Evolutionary conservation across 2,888 invertebrate species (phyloP), one percentile per base, ranked within the genome.

Genomic region (Mechanitis messenoides): DNA sequence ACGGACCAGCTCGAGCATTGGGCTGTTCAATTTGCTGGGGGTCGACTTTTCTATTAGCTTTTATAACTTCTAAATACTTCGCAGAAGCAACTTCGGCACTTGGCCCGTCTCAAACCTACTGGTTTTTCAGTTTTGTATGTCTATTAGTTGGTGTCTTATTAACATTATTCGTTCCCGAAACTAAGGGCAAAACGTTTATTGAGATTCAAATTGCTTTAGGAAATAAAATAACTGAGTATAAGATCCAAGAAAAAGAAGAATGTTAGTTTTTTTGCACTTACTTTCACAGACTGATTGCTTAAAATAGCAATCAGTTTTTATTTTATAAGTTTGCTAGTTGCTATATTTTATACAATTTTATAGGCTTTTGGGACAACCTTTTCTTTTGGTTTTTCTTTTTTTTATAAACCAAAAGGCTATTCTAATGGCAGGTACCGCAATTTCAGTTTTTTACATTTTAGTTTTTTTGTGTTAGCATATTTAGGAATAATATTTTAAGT

Each of bases 1-100:
- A 83, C 46, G 83, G 79, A 0, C 72, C 74, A 11, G 68, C 76
- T 0, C 68, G 86, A 31, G 81, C 79, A 0, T 59, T 77, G 0
- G 84, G 85, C 2, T 66, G 79, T 0, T 72, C 80, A 0, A 59
- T 71, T 0, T 63, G 70, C 2, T 56, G 72, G 0, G 45, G 74
- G 0, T 47, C 71, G 0, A 69, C 72, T 3, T 69, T 68, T 2
- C 0, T 73, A 31, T 9, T 50, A 50, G 50, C 50, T 3, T 75
- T 76, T 61, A 12, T 73, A n/a, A 68, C 63, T 0, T 62, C 66
- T 3, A 71, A 71, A 50, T 73, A 68, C 45, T 76, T 75, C 46
- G 65, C 68, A 3, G 11, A 55, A 0, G 9, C 73, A n/a, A 63
- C 69, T 4, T 53, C 59, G 3, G 31, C 59, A 2, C 56, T 75